Conservation (phyloP, 2,113 vertebrate species). For the Chaetorhynchus papuensis region DNA sequence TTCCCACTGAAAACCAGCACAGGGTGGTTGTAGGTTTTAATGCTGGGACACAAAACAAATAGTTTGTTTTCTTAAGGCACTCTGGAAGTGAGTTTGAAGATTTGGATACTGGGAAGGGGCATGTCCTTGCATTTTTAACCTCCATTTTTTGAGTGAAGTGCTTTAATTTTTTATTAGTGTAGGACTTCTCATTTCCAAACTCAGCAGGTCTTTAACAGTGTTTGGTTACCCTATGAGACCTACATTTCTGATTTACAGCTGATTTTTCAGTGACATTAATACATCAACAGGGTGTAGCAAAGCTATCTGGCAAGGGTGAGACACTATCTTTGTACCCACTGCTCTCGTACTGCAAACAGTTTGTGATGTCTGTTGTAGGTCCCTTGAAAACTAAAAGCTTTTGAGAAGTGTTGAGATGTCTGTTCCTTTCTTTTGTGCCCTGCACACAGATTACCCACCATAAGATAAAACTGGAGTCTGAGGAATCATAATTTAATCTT, state of each 20-base stretch:
- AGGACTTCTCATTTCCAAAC: not conserved
- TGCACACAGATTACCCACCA: not conserved
- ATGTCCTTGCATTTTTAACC: not conserved
- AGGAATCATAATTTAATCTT: slow-evolving; percentile 37
- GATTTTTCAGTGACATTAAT: not conserved
- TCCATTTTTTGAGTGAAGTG: not conserved
- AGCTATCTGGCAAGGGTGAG: not conserved
- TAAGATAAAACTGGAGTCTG: slow-evolving; percentile 6
- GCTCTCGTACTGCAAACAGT: not conserved
- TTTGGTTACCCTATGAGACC: not conserved
- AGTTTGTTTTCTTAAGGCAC: not conserved
- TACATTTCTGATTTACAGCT: slow-evolving; percentile 1
- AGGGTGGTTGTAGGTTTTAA: not conserved
- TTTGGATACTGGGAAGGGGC: not conserved
- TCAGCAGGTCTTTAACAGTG: not conserved
- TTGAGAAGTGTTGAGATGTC: not conserved
- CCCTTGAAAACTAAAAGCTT: slow-evolving; percentile 25
- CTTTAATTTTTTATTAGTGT: not conserved
- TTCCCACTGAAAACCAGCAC: not conserved
- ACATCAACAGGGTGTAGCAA: not conserved
- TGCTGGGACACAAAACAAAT: not conserved
- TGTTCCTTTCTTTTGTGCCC: not conserved
- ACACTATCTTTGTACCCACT: not conserved
- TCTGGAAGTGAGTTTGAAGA: not conserved
- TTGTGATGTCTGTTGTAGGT: slow-evolving; percentile 12